phyloP scores from a whole-genome alignment of 1,140 invertebrate species.

The Leptoteleia sp. region DNA sequence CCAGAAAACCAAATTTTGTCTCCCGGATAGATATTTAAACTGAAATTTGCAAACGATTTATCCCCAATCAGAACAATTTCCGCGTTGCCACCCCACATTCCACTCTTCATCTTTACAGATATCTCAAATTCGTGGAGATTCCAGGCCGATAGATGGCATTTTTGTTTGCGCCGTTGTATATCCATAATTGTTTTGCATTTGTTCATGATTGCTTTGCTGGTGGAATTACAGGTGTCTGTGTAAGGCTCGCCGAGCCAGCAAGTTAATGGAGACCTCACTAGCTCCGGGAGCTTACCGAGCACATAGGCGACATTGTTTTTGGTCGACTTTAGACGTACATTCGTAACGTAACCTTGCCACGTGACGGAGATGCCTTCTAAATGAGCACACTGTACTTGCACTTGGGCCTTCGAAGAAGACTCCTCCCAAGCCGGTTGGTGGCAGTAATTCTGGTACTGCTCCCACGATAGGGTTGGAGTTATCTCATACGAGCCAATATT shows the following conservation, averaged over 20 bases:
- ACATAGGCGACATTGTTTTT: too few relatives aligned
- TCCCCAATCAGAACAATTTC: slow-evolving; percentile 84
- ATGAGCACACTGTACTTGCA: too few relatives aligned
- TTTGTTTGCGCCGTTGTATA: slow-evolving; percentile 81
- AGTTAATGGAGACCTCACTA: slow-evolving; percentile 62
- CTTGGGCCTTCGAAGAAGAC: too few relatives aligned
- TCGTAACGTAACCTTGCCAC: too few relatives aligned
- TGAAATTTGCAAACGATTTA: slow-evolving; percentile 87
- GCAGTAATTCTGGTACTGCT: too few relatives aligned
- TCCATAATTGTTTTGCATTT: slow-evolving; percentile 82
- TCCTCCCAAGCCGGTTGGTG: too few relatives aligned
- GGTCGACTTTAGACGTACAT: too few relatives aligned
- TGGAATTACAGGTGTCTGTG: slow-evolving; percentile 79
- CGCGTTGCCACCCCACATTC: slow-evolving; percentile 84
- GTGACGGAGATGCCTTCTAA: too few relatives aligned
- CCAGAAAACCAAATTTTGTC: slow-evolving; percentile 89
- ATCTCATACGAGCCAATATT: too few relatives aligned
- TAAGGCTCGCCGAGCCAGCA: slow-evolving; percentile 87
- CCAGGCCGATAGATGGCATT: slow-evolving; percentile 86
- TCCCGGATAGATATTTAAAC: slow-evolving; percentile 83
- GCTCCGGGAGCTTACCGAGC: too few relatives aligned
- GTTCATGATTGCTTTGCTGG: slow-evolving; percentile 77
- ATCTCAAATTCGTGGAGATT: slow-evolving; percentile 88
- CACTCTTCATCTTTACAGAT: slow-evolving; percentile 85
- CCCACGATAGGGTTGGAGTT: too few relatives aligned